phyloP scores from a whole-genome alignment of 2,888 invertebrate genomes.

The Zygaena filipendulae region DNA sequence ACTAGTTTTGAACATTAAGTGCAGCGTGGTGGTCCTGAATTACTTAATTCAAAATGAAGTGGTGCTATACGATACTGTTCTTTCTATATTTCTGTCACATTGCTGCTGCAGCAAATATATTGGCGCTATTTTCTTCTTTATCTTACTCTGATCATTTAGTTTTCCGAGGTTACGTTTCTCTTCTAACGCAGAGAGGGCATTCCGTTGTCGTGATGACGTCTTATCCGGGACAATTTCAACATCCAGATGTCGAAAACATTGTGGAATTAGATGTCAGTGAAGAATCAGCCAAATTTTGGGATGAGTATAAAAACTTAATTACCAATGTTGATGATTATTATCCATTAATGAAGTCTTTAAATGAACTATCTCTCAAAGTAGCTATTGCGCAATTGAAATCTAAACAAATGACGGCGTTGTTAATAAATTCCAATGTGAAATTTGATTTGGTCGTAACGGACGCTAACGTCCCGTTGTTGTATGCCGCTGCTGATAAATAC shows the following conservation, averaged over 20 bases:
- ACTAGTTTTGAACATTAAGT: no score
- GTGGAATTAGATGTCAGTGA: conserved; percentile 45
- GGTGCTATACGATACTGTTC: no score
- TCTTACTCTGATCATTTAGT: conserved; percentile 52
- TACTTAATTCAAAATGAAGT: no score
- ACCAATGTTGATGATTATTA: conserved; percentile 47
- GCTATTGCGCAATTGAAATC: conserved; percentile 49
- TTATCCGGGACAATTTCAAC: conserved; percentile 45
- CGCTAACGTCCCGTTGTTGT: conserved; percentile 55
- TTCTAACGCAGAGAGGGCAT: conserved; percentile 40
- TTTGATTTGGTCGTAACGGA: conserved; percentile 70
- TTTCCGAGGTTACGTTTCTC: conserved; percentile 43
- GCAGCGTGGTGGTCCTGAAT: no score
- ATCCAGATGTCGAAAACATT: conserved; percentile 40
- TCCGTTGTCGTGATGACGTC: conserved; percentile 51
- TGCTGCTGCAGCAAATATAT: no score
- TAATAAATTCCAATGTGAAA: conserved; percentile 45
- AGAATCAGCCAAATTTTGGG: conserved; percentile 43
- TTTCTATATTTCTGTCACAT: conserved; percentile 16
- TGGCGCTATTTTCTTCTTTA: conserved; percentile 48
- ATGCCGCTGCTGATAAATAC: conserved; percentile 63
- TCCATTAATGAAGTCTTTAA: conserved; percentile 30
- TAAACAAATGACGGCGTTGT: conserved; percentile 43
- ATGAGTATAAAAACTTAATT: conserved; percentile 38
- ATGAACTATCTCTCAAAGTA: conserved; percentile 40